A percentile compares a stretch with the other conserved stretches of the same genome.
Evolutionary conservation across 2,888 invertebrate genomes (phyloP).

Genomic region (Heliconius charithonia): DNA sequence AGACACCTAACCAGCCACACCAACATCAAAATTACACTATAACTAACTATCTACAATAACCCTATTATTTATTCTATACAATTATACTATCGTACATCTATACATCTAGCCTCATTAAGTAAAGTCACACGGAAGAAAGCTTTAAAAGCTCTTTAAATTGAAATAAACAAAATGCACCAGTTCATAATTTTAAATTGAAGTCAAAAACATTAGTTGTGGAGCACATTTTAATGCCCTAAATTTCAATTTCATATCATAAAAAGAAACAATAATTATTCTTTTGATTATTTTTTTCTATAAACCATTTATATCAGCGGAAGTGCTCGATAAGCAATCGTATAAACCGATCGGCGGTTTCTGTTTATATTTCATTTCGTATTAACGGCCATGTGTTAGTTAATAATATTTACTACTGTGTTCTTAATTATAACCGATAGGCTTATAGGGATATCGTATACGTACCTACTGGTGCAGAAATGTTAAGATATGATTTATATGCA

Average conservation of each 20-base stretch:
- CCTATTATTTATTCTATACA: too few species aligned
- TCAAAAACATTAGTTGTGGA: conserved; percentile 1
- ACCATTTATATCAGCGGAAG: conserved; percentile 49
- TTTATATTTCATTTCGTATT: conserved; percentile 50
- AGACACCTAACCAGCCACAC: too few species aligned
- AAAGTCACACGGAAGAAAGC: background rate
- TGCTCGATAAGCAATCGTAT: conserved; percentile 49
- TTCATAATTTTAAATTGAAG: conserved; percentile 9
- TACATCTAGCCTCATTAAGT: background rate
- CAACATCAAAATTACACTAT: too few species aligned
- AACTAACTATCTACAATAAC: too few species aligned
- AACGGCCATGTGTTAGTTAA: conserved; percentile 38
- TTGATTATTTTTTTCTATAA: conserved; percentile 42
- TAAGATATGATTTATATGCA: background rate
- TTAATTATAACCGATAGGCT: conserved; percentile 38
- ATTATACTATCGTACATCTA: too few species aligned
- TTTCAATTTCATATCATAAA: conserved; percentile 29
- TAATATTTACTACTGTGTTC: conserved; percentile 39
- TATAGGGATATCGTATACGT: background rate
- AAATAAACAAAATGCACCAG: conserved; percentile 3
- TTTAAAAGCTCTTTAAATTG: background rate
- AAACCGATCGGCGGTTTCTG: conserved; percentile 49
- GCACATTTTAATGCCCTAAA: background rate
- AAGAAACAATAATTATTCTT: conserved; percentile 43
- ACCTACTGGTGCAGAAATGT: background rate